Evolutionary conservation across 2,888 invertebrate genomes (phyloP), one percentile per base, ranked within the genome.

Genomic region (Sylvicola cinctus): DNA sequence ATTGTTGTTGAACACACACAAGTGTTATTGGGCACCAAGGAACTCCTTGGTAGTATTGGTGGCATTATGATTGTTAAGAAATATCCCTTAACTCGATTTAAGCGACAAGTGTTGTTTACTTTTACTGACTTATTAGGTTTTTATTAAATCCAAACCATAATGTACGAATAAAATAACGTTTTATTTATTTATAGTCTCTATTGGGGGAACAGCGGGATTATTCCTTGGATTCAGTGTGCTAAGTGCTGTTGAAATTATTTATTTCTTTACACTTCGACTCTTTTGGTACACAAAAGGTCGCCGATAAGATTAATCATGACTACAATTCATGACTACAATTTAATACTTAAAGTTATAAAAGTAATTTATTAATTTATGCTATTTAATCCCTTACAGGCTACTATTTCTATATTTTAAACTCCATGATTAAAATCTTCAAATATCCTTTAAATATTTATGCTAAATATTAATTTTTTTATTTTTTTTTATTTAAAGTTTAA

Each of bases 161-260:
- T 25, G 16, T 17, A 23, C n/a, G 11, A 3, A 13, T 26, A 29
- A n/a, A 11, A 27, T 20, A 16, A 16, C 7, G 12, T 30, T 30
- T 11, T 27, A 28, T 28, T 5, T 28, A 35, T 36, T 53, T 58
- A 6, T 52, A 78, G 77, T 78, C 41, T 69, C 73, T 7, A 70
- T 81, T 3, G 80, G 81, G n/a, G 76, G 79, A 16, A 76, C 78
- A 54, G 77, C 75, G 1, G 80, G 80, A 0, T 55, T 81, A 3
- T 78, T 79, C 50, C 62, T 80, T 4, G 81, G 81, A 17, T 77
- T 76, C 47, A 80, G 78, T 43, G 72, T 80, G 1, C 60, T 81
- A 25, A 78, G 80, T 39, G 70, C 76, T 43, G 66, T 75, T 43
- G 81, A 81, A 53, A 67, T 81, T 15, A 44, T 77, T 3, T 80